phyloP scores from a whole-genome alignment of 2,797 vertebrate species.

The Morelia viridis region DNA sequence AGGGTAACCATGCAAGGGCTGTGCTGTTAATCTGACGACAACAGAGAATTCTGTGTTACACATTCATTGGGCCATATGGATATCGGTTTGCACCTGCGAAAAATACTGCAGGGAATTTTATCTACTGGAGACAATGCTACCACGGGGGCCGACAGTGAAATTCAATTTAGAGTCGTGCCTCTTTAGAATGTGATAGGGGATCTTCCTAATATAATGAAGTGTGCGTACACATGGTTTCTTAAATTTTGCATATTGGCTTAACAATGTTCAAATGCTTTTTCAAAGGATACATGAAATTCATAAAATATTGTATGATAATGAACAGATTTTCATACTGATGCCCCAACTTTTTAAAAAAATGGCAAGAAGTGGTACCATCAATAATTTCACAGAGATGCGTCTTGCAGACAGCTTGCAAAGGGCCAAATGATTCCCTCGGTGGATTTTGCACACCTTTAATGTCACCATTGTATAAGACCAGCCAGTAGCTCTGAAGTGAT shows the following conservation, averaged over 20 bases:
- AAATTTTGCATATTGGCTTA: not conserved
- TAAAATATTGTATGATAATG: not conserved
- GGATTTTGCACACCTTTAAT: not conserved
- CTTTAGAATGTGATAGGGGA: constrained; percentile 27
- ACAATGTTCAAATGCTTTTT: not conserved
- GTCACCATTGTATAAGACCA: not conserved
- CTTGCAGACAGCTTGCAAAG: not conserved
- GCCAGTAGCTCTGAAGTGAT: not conserved
- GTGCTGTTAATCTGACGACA: constrained; percentile 75
- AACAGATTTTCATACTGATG: not conserved
- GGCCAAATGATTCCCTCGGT: not conserved
- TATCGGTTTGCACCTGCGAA: constrained; percentile 55
- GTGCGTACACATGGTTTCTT: not conserved
- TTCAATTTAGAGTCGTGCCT: constrained; percentile 28
- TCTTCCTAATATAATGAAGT: constrained; percentile 56
- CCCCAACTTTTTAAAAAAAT: not conserved
- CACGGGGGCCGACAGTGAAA: constrained; percentile 56
- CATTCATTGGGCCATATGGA: constrained; percentile 67
- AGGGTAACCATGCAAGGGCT: constrained; percentile 73
- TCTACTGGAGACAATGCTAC: constrained; percentile 43
- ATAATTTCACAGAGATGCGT: not conserved
- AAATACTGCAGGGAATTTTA: constrained; percentile 17
- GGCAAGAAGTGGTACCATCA: not conserved
- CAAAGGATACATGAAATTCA: not conserved
- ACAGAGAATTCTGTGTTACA: constrained; percentile 65